phyloP scores from a whole-genome alignment of 1,140 invertebrate species.

The Euura lappo region DNA sequence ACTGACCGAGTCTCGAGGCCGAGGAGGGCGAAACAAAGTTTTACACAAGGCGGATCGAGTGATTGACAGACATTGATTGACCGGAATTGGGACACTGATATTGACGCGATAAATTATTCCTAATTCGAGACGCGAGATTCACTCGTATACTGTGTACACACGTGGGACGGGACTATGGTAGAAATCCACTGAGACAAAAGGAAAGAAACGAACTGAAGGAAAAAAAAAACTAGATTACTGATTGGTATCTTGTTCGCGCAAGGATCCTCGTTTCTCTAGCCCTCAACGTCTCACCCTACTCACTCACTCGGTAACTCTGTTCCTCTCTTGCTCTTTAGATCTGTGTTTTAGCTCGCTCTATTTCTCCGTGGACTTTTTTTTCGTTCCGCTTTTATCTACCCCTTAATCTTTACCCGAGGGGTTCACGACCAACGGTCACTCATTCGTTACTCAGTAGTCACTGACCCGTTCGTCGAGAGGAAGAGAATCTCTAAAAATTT shows the following conservation, averaged over 20 bases:
- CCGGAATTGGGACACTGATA: background rate
- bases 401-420: background rate
- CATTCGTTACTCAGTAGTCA: constrained; percentile 6
- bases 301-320: background rate
- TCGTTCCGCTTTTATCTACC: background rate
- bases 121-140: background rate
- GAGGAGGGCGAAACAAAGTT: too few species aligned
- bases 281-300: background rate
- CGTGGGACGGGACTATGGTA: background rate
- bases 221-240: background rate
- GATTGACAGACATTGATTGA: background rate
- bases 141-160: background rate
- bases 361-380: background rate
- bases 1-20: too few species aligned
- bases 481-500: background rate
- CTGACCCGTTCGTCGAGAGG: background rate
- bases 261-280: background rate
- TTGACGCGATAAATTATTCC: background rate
- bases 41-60: background rate
- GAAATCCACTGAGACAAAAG: background rate
- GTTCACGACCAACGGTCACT: background rate
- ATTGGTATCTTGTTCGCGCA: constrained; percentile 4
- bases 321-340: too few species aligned
- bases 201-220: too few species aligned
- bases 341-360: too few species aligned